Evolutionary conservation across 2,888 invertebrate species (phyloP).

Genomic region (Nemurella pictetii): DNA sequence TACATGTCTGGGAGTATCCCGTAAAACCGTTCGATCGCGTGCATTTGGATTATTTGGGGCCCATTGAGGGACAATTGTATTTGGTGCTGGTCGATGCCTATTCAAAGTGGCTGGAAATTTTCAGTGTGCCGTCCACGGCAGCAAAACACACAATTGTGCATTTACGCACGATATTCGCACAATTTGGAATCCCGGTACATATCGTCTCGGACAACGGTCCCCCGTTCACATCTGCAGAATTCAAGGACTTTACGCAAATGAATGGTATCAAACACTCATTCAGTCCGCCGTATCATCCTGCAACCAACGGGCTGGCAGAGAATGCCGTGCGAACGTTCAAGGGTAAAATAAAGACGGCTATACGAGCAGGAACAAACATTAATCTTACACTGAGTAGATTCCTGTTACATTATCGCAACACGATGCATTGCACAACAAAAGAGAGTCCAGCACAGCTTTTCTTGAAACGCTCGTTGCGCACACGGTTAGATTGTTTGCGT

Average conservation of each 20-base stretch:
- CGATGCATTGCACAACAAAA: conserved; percentile 41
- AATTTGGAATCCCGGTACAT: conserved; percentile 44
- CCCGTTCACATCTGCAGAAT: conserved; percentile 44
- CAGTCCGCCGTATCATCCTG: conserved; percentile 43
- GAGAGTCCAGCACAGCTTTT: conserved; percentile 40
- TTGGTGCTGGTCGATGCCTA: conserved; percentile 44
- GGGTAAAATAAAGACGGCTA: neutral
- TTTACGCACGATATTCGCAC: conserved; percentile 40
- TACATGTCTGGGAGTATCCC: conserved; percentile 43
- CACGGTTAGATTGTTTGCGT: too few relatives aligned
- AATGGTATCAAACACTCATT: conserved; percentile 42
- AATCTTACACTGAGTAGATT: conserved; percentile 32
- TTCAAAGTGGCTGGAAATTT: conserved; percentile 43
- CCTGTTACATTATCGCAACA: conserved; percentile 39
- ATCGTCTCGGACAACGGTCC: conserved; percentile 45
- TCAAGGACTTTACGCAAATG: conserved; percentile 41
- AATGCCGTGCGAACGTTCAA: conserved; percentile 44
- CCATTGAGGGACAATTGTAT: conserved; percentile 37
- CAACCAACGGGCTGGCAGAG: conserved; percentile 45
- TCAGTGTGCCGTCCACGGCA: conserved; percentile 34
- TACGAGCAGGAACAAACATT: too few relatives aligned
- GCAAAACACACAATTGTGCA: conserved; percentile 37
- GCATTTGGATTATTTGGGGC: conserved; percentile 44
- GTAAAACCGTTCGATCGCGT: conserved; percentile 42
- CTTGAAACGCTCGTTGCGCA: conserved; percentile 20